Evolutionary conservation across 2,797 vertebrate genomes (phyloP).

Genomic region (Coranthus polyacanthus): DNA sequence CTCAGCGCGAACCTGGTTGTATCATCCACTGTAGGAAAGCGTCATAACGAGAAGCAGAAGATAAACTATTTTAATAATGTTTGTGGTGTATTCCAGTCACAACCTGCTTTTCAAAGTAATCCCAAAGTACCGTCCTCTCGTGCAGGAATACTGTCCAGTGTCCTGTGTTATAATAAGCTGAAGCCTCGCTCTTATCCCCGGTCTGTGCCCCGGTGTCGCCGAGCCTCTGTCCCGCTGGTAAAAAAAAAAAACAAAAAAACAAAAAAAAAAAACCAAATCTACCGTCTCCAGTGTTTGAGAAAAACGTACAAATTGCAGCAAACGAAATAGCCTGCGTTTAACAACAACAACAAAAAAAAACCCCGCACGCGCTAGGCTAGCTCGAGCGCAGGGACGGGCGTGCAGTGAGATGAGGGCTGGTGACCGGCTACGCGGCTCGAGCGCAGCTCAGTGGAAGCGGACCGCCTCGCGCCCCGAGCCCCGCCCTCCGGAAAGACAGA

Average conservation of each 20-base stretch:
- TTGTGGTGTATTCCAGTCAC: neutral
- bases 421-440: constrained; percentile 32
- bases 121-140: constrained; percentile 54
- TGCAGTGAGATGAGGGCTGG: neutral
- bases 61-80: neutral
- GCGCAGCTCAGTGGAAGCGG: neutral
- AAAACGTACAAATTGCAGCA: neutral
- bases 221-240: constrained; percentile 51
- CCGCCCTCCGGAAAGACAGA: constrained; percentile 51
- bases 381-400: constrained; percentile 14
- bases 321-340: neutral
- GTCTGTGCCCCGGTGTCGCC: constrained; percentile 56
- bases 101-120: constrained; percentile 63
- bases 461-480: constrained; percentile 41
- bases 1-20: constrained; percentile 11
- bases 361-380: neutral
- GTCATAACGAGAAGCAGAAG: neutral
- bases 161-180: constrained; percentile 21
- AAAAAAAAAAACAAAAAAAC: neutral
- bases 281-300: too few species aligned
- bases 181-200: constrained; percentile 33
- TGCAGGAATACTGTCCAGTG: constrained; percentile 35
- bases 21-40: constrained; percentile 22
- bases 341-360: too few species aligned
- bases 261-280: neutral